Evolutionary conservation across 2,888 invertebrate species (phyloP).

Genomic region (Theretra japonica): DNA sequence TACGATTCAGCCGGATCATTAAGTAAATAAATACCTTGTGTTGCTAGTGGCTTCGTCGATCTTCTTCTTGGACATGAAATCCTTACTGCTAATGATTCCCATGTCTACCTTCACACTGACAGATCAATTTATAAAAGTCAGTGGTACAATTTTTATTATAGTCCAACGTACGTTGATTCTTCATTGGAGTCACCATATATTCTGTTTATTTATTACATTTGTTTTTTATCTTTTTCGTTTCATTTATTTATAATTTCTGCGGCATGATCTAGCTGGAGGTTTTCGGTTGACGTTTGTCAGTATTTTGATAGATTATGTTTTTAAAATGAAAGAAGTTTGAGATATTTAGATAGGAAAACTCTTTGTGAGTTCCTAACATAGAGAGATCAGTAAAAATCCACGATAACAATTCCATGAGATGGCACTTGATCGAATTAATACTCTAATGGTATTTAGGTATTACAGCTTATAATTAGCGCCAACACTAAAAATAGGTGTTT

Average conservation of each 20-base stretch:
- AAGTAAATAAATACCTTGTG: constrained; percentile 55
- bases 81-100: constrained; percentile 59
- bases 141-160: background rate
- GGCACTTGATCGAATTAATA: no score
- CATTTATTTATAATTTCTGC: constrained; percentile 5
- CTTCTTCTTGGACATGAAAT: constrained; percentile 47
- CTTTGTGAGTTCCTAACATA: no score
- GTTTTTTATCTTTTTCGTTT: background rate
- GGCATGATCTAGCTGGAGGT: background rate
- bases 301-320: constrained; percentile 4
- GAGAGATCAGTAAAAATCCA: no score
- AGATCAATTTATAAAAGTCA: background rate
- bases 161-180: constrained; percentile 9
- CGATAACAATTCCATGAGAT: no score
- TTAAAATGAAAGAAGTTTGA: background rate
- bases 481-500: no score
- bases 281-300: background rate
- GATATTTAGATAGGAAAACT: no score
- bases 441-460: no score
- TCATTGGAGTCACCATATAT: constrained; percentile 21
- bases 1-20: no score
- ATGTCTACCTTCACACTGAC: constrained; percentile 43
- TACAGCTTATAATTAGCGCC: no score
- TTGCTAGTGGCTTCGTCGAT: constrained; percentile 71
- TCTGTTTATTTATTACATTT: background rate